Conservation (phyloP, 2,797 vertebrate species). For the Molossus alvarezi region DNA sequence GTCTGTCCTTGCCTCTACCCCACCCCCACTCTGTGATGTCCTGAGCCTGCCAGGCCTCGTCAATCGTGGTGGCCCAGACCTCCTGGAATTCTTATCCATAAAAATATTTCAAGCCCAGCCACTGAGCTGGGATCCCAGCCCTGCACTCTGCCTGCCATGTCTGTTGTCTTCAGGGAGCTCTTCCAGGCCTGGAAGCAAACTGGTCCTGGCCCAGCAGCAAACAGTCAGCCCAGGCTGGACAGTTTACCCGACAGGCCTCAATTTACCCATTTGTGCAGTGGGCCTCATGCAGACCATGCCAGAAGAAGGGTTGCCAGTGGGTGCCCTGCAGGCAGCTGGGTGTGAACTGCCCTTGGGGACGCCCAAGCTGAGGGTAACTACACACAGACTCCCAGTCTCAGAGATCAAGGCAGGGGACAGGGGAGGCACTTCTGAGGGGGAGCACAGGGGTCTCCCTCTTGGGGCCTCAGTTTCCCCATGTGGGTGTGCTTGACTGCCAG, state of each 20-base stretch:
- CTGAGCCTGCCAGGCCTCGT: background rate
- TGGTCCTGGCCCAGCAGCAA: background rate
- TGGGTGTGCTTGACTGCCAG: background rate
- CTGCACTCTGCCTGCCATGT: rapidly evolving
- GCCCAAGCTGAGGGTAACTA: no score
- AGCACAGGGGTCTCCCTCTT: no score
- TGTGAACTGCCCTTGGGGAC: background rate
- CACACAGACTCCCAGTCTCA: background rate
- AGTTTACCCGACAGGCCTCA: background rate
- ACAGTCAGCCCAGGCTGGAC: background rate
- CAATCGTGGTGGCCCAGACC: background rate
- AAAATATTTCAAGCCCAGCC: background rate
- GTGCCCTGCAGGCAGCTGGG: background rate
- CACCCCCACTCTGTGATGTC: background rate
- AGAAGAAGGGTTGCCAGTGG: background rate
- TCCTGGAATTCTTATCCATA: background rate
- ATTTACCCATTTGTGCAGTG: background rate
- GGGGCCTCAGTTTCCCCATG: background rate
- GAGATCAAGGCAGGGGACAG: background rate
- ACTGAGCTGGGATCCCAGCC: background rate
- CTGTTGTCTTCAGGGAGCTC: background rate
- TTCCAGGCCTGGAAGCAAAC: background rate
- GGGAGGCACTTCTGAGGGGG: background rate
- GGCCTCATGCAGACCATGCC: background rate
- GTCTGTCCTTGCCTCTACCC: background rate